Evolutionary conservation across 2,113 vertebrate genomes (phyloP).

Genomic region (Sciurus niger): DNA sequence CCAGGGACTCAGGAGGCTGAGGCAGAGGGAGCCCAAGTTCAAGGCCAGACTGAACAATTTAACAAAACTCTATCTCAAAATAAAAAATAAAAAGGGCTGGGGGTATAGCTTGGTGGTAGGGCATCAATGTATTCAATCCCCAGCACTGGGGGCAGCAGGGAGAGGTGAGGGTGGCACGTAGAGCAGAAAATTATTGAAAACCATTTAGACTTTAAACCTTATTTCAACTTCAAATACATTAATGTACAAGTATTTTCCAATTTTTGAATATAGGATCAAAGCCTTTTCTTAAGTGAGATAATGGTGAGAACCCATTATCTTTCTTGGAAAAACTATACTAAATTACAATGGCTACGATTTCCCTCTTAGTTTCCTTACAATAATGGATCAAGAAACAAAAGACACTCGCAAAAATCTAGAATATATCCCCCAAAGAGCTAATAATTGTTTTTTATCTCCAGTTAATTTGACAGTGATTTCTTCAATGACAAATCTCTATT

Average conservation of each 20-base stretch:
- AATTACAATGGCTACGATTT: slow-evolving; percentile 49
- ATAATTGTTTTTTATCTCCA: slow-evolving; percentile 2
- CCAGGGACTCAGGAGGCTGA: not conserved
- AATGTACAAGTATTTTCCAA: not conserved
- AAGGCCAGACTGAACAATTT: not conserved
- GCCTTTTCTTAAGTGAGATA: slow-evolving; percentile 16
- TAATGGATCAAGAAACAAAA: slow-evolving; percentile 56
- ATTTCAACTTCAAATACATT: slow-evolving; percentile 49
- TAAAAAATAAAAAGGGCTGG: not conserved
- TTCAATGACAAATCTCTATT: slow-evolving; percentile 18
- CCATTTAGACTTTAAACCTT: slow-evolving; percentile 29
- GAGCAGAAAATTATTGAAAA: not conserved
- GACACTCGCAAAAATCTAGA: not conserved
- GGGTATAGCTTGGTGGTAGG: not conserved
- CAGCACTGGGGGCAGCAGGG: not conserved
- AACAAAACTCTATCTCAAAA: not conserved
- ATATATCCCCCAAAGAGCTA: not conserved
- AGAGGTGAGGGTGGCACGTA: not conserved
- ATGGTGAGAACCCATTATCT: not conserved
- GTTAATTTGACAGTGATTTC: slow-evolving; percentile 43
- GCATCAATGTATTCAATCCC: not conserved
- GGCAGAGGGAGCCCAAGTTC: not conserved
- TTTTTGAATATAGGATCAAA: slow-evolving; percentile 45
- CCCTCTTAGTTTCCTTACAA: slow-evolving; percentile 59
- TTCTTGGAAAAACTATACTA: slow-evolving; percentile 53